phyloP scores from a whole-genome alignment of 1,140 invertebrate genomes.

The Lepidurus couesii region DNA sequence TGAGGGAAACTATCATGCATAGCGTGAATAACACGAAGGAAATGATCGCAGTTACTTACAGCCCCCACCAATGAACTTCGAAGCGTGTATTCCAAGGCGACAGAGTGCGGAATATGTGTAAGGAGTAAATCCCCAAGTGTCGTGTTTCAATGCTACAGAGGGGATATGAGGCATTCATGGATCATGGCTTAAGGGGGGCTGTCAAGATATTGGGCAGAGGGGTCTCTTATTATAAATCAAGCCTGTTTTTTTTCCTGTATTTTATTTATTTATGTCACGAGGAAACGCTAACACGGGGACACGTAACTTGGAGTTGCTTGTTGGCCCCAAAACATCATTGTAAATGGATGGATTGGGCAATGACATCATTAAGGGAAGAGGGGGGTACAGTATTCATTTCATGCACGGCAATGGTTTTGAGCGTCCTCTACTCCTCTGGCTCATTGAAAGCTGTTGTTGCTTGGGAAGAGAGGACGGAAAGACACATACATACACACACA shows the following conservation, averaged over 20 bases:
- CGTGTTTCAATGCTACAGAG: too few relatives aligned
- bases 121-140: too few relatives aligned
- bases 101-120: too few relatives aligned
- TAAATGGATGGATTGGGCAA: conserved; percentile 10
- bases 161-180: too few relatives aligned
- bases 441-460: conserved; percentile 11
- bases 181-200: too few relatives aligned
- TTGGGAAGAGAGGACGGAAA: not conserved
- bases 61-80: too few relatives aligned
- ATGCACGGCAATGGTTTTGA: not conserved
- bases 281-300: not conserved
- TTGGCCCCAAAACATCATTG: not conserved
- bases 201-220: too few relatives aligned
- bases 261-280: not conserved
- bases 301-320: not conserved
- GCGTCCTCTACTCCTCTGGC: not conserved
- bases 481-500: not conserved
- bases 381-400: conserved; percentile 1
- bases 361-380: conserved; percentile 8
- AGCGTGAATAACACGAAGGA: not conserved
- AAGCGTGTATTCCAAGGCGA: too few relatives aligned
- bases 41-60: not conserved
- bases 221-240: too few relatives aligned
- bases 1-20: not conserved
- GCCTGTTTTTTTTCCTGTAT: too few relatives aligned